phyloP scores from a whole-genome alignment of 2,888 invertebrate genomes.

The Ophion ellenae region DNA sequence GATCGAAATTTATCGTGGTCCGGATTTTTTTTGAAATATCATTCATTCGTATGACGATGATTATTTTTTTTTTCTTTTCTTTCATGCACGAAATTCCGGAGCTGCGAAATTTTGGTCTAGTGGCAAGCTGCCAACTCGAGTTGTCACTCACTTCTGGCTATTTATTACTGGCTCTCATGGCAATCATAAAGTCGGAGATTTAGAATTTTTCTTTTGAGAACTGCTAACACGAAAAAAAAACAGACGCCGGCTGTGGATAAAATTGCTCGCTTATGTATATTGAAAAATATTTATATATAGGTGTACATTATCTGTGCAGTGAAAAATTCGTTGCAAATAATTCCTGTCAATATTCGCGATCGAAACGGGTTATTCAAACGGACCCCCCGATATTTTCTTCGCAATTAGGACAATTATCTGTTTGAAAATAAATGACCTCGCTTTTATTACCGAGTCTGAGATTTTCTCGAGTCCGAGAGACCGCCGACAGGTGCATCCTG shows the following conservation, averaged over 20 bases:
- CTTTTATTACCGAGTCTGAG: constrained; percentile 75
- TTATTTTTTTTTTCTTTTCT: neutral
- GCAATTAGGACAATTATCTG: constrained; percentile 15
- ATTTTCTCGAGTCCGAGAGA: constrained; percentile 72
- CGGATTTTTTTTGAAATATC: neutral
- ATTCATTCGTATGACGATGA: neutral
- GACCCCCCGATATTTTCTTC: neutral
- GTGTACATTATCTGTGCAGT: constrained; percentile 14
- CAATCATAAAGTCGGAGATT: neutral
- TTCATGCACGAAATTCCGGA: neutral
- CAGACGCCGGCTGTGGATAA: too few relatives aligned
- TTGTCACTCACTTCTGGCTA: neutral
- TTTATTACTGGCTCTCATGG: neutral
- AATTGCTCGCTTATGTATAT: neutral
- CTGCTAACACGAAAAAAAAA: neutral
- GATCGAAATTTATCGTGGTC: neutral
- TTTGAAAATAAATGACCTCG: constrained; percentile 28
- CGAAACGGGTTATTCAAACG: neutral
- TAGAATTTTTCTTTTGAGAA: neutral
- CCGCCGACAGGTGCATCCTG: constrained; percentile 75
- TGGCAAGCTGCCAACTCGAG: constrained; percentile 2
- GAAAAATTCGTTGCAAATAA: constrained; percentile 8
- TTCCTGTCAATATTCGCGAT: neutral
- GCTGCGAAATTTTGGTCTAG: neutral
- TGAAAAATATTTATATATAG: neutral